Evolutionary conservation across 2,113 vertebrate species (phyloP), one percentile per base, ranked within the genome.

Genomic region (Macroglossus sobrinus): DNA sequence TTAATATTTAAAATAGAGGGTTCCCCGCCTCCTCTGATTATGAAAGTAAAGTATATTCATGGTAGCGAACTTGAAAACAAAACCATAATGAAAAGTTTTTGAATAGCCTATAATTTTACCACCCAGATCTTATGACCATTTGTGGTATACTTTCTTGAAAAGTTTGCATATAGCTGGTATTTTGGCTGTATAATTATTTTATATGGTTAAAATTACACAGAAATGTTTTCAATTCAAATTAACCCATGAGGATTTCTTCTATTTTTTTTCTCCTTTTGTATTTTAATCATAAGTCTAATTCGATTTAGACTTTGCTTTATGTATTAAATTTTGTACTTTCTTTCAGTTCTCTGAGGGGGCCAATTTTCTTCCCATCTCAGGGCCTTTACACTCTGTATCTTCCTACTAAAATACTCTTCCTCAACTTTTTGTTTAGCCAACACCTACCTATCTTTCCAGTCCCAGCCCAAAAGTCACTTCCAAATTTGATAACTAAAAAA

Each of bases 11-110:
- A 57, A 85, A 59, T 69, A 28, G 16, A 92, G 30, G 35, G 9
- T 24, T 43, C 4, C 50, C 50, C 12, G 21, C 55, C 55, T 0
- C 55, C 7, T 38, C 50, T 13, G 1, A 68, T 66, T 35, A 63
- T 89, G 69, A 68, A 93, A 93, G 28, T 74, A 84, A 87, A 89
- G 7, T 9, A 92, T 86, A 72, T 40, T 89, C 38, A 76, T 40
- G 5, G 7, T 24, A 88, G 57, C 43, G 75, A 85, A 94, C 30
- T 84, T 84, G 71, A 14, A 74, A 95, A 47, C 66, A 57, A 40
- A 47, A 84, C 19, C 26, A 53, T 30, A 87, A 75, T 43, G 66
- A 89, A 92, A 85, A 66, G 2, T 5, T 43, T 90, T 92, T 24
- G 64, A 85, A 61, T 45, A 66, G 9, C 24, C 33, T 47, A 45